Percentiles rank a stretch among this genome's conserved stretches.
phyloP scores from a whole-genome alignment of 1,140 invertebrate species.

The Laodelphax striatellus region DNA sequence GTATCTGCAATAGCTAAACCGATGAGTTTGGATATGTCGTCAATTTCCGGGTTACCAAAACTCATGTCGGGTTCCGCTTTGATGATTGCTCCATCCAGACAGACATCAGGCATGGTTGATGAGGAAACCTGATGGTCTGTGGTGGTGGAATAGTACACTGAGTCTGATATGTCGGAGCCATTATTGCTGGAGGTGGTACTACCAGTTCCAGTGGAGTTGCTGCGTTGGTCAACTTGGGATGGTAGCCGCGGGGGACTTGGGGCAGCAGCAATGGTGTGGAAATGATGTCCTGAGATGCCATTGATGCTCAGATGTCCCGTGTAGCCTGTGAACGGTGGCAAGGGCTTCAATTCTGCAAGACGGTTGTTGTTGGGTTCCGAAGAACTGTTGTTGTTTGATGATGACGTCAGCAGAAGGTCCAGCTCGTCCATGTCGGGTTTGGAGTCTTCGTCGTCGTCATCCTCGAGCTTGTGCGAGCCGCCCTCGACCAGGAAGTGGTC shows the following conservation, averaged over 20 bases:
- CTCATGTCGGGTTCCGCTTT: slow-evolving; percentile 41
- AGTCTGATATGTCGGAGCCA: slow-evolving; percentile 23
- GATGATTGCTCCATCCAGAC: slow-evolving; percentile 26
- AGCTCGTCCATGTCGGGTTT: slow-evolving; percentile 46
- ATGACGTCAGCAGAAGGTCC: slow-evolving; percentile 41
- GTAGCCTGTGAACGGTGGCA: slow-evolving; percentile 75
- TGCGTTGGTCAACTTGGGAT: no score
- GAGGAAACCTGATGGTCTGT: slow-evolving; percentile 26
- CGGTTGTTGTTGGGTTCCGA: slow-evolving; percentile 41
- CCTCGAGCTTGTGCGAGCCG: slow-evolving; percentile 12
- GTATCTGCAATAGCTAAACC: slow-evolving; percentile 77
- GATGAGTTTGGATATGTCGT: slow-evolving; percentile 78
- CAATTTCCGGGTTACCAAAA: slow-evolving; percentile 48
- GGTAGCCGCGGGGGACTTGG: slow-evolving; percentile 30
- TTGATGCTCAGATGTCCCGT: slow-evolving; percentile 71
- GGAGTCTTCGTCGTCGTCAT: slow-evolving; percentile 29
- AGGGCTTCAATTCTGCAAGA: slow-evolving; percentile 71
- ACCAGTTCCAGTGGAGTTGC: slow-evolving; percentile 15
- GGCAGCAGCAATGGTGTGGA: slow-evolving; percentile 58
- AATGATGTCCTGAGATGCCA: slow-evolving; percentile 74
- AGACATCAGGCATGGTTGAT: slow-evolving; percentile 28
- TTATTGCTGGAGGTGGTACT: slow-evolving; percentile 45
- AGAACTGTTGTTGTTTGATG: slow-evolving; percentile 35
- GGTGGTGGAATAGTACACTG: slow-evolving; percentile 19
- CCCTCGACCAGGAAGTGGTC: slow-evolving; percentile 13